Percentiles rank a stretch among this genome's conserved stretches.
Evolutionary conservation across 2,888 invertebrate species (phyloP).

Genomic region (Megastigmus dorsalis): DNA sequence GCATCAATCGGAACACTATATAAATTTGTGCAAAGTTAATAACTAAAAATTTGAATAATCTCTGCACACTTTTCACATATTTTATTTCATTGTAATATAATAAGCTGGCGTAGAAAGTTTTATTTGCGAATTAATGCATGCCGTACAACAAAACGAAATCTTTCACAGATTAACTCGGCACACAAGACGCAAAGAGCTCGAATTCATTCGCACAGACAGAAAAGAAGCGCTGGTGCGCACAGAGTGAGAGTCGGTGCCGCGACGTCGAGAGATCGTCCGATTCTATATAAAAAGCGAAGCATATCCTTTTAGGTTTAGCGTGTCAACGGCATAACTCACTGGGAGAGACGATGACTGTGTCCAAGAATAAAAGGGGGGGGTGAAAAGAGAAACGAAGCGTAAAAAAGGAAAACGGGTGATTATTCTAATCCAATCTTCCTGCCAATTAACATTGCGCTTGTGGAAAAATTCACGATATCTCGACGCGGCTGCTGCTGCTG

Average conservation of each 20-base stretch:
- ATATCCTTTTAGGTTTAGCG: not conserved
- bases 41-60: no score
- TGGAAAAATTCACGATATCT: not conserved
- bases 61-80: no score
- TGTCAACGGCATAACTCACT: slow-evolving; percentile 8
- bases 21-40: no score
- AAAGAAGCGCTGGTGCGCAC: not conserved
- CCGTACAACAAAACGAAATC: no score
- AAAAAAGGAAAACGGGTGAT: slow-evolving; percentile 15
- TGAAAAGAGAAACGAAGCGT: slow-evolving; percentile 32
- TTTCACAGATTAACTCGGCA: no score
- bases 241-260: not conserved
- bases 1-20: no score
- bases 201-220: not conserved
- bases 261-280: not conserved
- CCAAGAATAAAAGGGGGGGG: not conserved
- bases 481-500: not conserved
- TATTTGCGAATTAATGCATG: no score
- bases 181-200: no score
- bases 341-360: not conserved
- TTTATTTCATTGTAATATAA: no score
- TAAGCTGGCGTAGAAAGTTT: no score
- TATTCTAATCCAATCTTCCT: not conserved
- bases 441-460: slow-evolving; percentile 9
- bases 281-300: slow-evolving; percentile 10